phyloP scores from a whole-genome alignment of 2,797 vertebrate species.

The Macropus fuliginosus region DNA sequence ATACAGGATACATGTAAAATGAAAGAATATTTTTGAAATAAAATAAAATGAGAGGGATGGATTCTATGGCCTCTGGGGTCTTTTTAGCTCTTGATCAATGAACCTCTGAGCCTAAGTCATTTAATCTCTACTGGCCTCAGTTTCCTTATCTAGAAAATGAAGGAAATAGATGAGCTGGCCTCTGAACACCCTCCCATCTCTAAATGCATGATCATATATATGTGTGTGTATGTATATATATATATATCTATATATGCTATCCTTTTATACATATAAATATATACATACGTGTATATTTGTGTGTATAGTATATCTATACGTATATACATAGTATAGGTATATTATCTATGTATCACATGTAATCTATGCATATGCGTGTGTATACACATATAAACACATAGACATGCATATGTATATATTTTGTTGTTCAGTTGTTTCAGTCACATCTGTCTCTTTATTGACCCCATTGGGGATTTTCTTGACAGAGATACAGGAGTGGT shows the following conservation, averaged over 20 bases:
- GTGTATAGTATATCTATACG: not conserved
- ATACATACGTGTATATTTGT: no score
- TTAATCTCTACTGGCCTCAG: not conserved
- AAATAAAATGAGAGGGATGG: not conserved
- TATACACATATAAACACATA: no score
- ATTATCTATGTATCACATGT: not conserved
- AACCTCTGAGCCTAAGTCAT: not conserved
- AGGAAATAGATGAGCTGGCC: not conserved
- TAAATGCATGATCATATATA: not conserved
- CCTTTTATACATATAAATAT: no score
- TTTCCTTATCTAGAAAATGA: not conserved
- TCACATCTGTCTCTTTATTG: not conserved
- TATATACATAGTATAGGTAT: not conserved
- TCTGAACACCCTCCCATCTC: not conserved
- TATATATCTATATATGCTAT: no score
- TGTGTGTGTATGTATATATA: no score
- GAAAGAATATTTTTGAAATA: not conserved
- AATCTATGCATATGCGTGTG: not conserved
- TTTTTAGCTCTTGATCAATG: not conserved
- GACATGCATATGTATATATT: no score
- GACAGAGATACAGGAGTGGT: not conserved
- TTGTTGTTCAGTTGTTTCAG: not conserved
- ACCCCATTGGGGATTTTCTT: not conserved
- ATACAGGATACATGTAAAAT: not conserved
- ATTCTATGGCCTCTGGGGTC: not conserved